phyloP scores from a whole-genome alignment of 2,113 vertebrate genomes.

The Motacilla alba region DNA sequence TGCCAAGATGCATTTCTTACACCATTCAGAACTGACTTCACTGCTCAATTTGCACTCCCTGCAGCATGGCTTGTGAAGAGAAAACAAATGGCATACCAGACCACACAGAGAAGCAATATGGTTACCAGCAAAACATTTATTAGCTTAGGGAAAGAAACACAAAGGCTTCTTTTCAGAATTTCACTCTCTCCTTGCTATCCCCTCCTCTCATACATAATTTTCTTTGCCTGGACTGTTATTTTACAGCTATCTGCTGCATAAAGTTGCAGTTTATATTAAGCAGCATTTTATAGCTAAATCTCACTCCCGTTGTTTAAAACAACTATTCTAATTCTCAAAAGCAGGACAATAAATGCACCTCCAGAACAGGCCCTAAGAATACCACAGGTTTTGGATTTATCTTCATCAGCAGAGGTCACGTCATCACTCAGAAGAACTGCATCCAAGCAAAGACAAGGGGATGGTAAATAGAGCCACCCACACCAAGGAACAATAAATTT shows the following conservation, averaged over 20 bases:
- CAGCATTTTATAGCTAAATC: neutral
- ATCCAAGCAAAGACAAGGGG: conserved; percentile 15
- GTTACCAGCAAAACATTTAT: conserved; percentile 33
- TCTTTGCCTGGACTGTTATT: neutral
- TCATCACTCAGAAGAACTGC: conserved; percentile 1
- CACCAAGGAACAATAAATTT: neutral
- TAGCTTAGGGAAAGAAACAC: conserved; percentile 33
- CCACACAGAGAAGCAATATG: conserved; percentile 38
- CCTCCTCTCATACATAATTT: neutral
- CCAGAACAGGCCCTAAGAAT: neutral
- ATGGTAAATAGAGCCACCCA: conserved; percentile 31
- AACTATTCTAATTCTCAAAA: neutral
- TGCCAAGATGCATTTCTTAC: conserved; percentile 11
- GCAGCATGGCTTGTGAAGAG: conserved; percentile 2
- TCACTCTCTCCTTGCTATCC: neutral
- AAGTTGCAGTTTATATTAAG: conserved; percentile 2
- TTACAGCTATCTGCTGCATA: neutral
- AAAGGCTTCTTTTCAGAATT: conserved; percentile 25
- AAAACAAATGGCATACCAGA: conserved; percentile 54
- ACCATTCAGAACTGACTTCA: neutral
- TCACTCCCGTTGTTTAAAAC: neutral
- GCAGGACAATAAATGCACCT: neutral
- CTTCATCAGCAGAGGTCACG: conserved; percentile 22
- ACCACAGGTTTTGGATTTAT: neutral
- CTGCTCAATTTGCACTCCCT: conserved; percentile 29